Conservation (phyloP, 2,797 vertebrate species). For the Tamandua tetradactyla region DNA sequence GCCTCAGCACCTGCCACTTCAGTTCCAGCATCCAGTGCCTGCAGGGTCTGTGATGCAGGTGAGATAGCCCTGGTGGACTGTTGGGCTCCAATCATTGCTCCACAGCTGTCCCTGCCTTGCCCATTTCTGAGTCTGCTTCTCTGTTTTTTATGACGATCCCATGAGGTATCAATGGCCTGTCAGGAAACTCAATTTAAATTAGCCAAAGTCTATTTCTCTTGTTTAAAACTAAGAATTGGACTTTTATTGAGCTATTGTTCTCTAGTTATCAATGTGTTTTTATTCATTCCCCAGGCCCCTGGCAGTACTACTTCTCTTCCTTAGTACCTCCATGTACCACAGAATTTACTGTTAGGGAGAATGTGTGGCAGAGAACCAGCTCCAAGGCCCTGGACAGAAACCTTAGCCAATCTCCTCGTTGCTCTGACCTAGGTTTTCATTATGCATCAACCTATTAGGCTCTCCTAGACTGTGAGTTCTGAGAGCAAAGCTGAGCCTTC, state of each 20-base stretch:
- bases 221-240: not conserved
- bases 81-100: accelerated
- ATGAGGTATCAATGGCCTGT: not conserved
- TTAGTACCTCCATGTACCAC: not conserved
- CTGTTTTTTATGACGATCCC: too few species aligned
- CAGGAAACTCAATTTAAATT: not conserved
- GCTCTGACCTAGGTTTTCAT: not conserved
- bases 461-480: not conserved
- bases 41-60: not conserved
- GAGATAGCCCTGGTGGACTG: too few species aligned
- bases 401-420: accelerated
- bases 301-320: too few species aligned
- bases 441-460: not conserved
- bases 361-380: not conserved
- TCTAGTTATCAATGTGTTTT: not conserved
- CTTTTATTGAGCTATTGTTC: not conserved
- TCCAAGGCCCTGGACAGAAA: too few species aligned
- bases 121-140: not conserved
- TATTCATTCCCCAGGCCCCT: not conserved
- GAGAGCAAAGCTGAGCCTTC: not conserved
- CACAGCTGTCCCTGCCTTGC: not conserved
- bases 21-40: accelerated
- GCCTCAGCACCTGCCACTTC: too few species aligned
- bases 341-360: not conserved
- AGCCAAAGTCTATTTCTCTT: not conserved